A percentile compares a stretch with the other conserved stretches of the same genome.
Conservation (phyloP, 92 coral and sea anemone species). For the Isaurus tuberculatus region DNA sequence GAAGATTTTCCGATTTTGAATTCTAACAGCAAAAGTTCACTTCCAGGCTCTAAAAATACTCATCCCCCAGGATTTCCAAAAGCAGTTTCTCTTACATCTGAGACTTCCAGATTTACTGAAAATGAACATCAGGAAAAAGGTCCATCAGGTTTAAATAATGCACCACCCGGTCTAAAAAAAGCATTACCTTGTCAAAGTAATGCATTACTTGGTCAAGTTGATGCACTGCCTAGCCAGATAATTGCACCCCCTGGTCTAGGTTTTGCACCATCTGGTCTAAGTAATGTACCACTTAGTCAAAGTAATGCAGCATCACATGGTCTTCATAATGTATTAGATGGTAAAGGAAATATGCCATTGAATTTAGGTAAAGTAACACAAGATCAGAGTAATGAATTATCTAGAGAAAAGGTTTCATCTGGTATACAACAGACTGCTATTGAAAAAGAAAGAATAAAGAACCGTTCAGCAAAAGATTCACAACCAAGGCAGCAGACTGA, state of each 20-base stretch:
- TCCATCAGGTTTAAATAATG: constrained; percentile 12
- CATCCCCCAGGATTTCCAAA: constrained; percentile 24
- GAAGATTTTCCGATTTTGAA: constrained; percentile 35
- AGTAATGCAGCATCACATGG: constrained; percentile 12
- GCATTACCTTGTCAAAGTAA: constrained; percentile 27
- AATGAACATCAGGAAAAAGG: not conserved
- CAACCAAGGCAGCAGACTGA: constrained; percentile 37
- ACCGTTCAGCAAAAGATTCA: not conserved
- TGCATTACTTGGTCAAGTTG: constrained; percentile 24
- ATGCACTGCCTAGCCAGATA: not conserved
- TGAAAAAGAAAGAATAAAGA: constrained; percentile 13
- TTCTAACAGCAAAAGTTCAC: not conserved
- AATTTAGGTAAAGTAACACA: not conserved
- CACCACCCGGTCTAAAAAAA: constrained; percentile 48
- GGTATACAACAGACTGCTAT: constrained; percentile 40
- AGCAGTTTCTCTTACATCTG: not conserved
- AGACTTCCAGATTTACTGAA: constrained; percentile 1
- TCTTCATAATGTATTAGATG: not conserved
- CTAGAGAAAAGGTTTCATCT: not conserved
- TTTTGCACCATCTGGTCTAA: constrained; percentile 44
- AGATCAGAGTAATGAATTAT: not conserved
- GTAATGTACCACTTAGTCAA: constrained; percentile 39
- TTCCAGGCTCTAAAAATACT: not conserved
- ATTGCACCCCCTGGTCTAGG: not conserved
- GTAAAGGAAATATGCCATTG: constrained; percentile 33